Evolutionary conservation across 1,140 invertebrate genomes (phyloP), one percentile per base, ranked within the genome.

Genomic region (Aphelenchoides fujianensis): DNA sequence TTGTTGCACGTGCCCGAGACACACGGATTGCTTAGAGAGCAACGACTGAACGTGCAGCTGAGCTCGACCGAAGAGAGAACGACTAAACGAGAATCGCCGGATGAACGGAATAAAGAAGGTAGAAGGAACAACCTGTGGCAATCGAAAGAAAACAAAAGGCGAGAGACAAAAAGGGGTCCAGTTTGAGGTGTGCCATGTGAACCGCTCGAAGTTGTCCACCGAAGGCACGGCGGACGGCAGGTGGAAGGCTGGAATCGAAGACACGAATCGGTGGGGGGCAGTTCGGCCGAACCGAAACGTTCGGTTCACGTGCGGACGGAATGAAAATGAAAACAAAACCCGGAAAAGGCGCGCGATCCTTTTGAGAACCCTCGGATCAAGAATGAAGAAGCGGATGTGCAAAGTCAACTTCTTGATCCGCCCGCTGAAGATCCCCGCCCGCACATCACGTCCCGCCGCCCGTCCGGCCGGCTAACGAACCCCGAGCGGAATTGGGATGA

Each of bases 1-100:
- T 66, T 66, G 63, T 66, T 66, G 31, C 63, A 66, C 37, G 27
- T 66, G 9, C 63, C 63, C 12, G 31, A n/a, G 1, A 35, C 34
- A 35, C 63, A 66, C n/a, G 63, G 63, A 66, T 30, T 12, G 16
- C n/a, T 32, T 12, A 66, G 7, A 12, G 63, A 66, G 31, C 63
- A 66, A 12, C n/a, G 16, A 37, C 31, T 66, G 36, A 27, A 66
- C n/a, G 63, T 66, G 7, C 63, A 66, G 19, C 27, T 32, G 27
- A 66, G 5, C 34, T 59, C 55, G 34, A 32, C 5, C 5, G 55
- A 19, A 5, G 23, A 59, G 5, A 59, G 5, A 32, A 59, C 34
- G 12, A 5, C 55, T 59, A 19, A 59, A 59, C 5, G 7, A 5
- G 34, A 59, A 5, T 59, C 19, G 55, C 23, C 5, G 5, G 7